Evolutionary conservation across 2,888 invertebrate genomes (phyloP), one percentile per base, ranked within the genome.

Genomic region (Ectobius pallidus): DNA sequence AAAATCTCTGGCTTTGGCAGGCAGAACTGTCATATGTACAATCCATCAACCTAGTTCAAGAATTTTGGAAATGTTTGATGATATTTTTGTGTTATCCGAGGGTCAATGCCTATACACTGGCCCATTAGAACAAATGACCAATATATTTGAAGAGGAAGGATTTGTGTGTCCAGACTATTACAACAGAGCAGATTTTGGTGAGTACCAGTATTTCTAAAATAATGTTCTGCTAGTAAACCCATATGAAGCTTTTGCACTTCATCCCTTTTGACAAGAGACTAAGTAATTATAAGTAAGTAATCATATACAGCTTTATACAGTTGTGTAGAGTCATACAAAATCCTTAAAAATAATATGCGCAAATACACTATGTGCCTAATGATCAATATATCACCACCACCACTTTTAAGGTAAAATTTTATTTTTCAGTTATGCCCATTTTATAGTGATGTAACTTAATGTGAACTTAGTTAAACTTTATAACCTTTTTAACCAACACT

Each of bases 181-280:
- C 83, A 97, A 97, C 82, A 97, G 97, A 0, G 96, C 97, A 14
- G 97, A 97, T 85, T 97, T 94, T 83, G 87, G 96, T 96, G 85
- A 89, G 92, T 88, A 42, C 18, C 1, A 39, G 9, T 20, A 18
- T 44, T 9, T 44, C 14, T 4, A 44, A 44, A n/a, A 2, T 7
- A n/a, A n/a, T n/a, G n/a, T n/a, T n/a, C n/a, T n/a, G n/a, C n/a
- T n/a, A n/a, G n/a, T n/a, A n/a, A n/a, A n/a, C n/a, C n/a, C n/a
- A n/a, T n/a, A n/a, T n/a, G n/a, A n/a, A n/a, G n/a, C n/a, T n/a
- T n/a, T n/a, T n/a, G n/a, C n/a, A n/a, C n/a, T n/a, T n/a, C n/a
- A n/a, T n/a, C n/a, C n/a, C n/a, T n/a, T n/a, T n/a, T n/a, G 46
- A 46, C 46, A 18, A 0, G 2, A 9, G 16, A n/a, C 3, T 44